Evolutionary conservation across 2,113 vertebrate genomes (phyloP).

Genomic region (Gnathonemus echidnorhynchus): DNA sequence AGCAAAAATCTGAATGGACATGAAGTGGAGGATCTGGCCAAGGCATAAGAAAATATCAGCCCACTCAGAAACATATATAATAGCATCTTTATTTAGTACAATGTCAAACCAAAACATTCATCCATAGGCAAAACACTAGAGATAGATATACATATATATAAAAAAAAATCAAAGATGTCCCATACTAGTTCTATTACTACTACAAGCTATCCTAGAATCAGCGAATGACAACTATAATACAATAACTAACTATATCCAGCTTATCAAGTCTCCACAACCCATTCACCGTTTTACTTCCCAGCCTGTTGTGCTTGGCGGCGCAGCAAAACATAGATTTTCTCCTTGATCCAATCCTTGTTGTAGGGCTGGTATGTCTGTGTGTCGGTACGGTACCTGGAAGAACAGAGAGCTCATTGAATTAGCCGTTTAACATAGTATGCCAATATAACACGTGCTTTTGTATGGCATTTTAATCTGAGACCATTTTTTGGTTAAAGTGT

Average conservation of each 20-base stretch:
- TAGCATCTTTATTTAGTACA: neutral
- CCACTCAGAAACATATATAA: neutral
- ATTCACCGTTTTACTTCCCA: slow-evolving; percentile 61
- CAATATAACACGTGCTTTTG: neutral
- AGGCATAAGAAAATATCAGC: neutral
- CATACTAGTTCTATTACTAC: neutral
- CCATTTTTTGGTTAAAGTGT: neutral
- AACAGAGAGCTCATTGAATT: slow-evolving; percentile 18
- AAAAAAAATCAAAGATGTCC: slow-evolving; percentile 16
- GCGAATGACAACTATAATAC: slow-evolving; percentile 11
- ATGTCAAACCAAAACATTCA: slow-evolving; percentile 7
- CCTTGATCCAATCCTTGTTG: slow-evolving; percentile 99
- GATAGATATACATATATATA: neutral
- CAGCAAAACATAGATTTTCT: slow-evolving; percentile 95
- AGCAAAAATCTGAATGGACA: neutral
- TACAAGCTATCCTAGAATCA: slow-evolving; percentile 16
- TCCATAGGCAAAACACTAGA: neutral
- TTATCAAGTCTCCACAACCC: neutral
- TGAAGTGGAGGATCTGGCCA: neutral
- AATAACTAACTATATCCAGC: neutral
- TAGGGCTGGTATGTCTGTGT: slow-evolving; percentile 97
- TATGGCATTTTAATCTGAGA: neutral
- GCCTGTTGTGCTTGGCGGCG: slow-evolving; percentile 94
- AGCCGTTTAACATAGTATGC: neutral
- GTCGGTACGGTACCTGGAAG: slow-evolving; percentile 85